phyloP scores from a whole-genome alignment of 2,797 vertebrate species.

The Lycodopsis pacificus region DNA sequence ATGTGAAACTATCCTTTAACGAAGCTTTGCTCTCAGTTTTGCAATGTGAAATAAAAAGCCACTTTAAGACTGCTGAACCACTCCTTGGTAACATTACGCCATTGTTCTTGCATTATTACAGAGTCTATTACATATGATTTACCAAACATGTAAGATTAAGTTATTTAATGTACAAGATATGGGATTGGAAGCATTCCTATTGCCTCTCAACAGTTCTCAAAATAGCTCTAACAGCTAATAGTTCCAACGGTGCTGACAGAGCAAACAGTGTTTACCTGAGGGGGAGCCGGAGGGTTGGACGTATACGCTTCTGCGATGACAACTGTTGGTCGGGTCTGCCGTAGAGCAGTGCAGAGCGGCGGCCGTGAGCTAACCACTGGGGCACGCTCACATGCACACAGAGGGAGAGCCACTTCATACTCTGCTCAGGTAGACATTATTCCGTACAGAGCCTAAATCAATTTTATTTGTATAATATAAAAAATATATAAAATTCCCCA shows the following conservation, averaged over 20 bases:
- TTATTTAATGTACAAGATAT: not conserved
- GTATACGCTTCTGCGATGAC: too few species aligned
- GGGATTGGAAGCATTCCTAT: too few species aligned
- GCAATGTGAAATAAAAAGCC: not conserved
- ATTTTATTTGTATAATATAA: not conserved
- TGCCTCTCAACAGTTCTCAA: too few species aligned
- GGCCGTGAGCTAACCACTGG: too few species aligned
- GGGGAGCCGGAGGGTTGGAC: too few species aligned
- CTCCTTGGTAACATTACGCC: not conserved
- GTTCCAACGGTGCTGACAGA: too few species aligned
- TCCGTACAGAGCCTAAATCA: not conserved
- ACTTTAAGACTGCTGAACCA: not conserved
- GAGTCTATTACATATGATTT: not conserved
- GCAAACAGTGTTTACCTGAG: too few species aligned
- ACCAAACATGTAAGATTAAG: not conserved
- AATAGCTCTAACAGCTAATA: too few species aligned
- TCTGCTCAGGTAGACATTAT: not conserved
- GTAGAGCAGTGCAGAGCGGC: too few species aligned
- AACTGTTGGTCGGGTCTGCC: too few species aligned
- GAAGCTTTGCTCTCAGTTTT: not conserved
- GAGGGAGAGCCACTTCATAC: not conserved
- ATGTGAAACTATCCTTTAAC: not conserved
- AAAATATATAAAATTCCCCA: not conserved
- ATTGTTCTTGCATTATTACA: not conserved
- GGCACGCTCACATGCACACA: too few species aligned